Evolutionary conservation across 2,797 vertebrate genomes (phyloP).

Genomic region (Liasis olivaceus): DNA sequence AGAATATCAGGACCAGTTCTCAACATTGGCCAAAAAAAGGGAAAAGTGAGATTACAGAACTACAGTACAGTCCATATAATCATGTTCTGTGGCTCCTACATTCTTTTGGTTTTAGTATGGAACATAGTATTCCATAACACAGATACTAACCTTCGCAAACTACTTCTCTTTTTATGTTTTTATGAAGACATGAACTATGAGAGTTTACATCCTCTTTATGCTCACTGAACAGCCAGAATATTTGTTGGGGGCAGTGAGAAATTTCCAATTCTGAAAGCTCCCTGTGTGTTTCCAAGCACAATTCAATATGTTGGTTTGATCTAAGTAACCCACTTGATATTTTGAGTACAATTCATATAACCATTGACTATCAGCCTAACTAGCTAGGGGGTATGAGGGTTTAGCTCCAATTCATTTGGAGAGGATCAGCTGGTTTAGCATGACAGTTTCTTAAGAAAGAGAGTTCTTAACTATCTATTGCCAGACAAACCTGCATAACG

Average conservation of each 20-base stretch:
- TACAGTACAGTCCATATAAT: neutral
- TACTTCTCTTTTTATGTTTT: neutral
- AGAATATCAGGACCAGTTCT: neutral
- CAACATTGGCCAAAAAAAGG: neutral
- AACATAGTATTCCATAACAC: neutral
- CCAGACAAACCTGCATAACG: neutral
- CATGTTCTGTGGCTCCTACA: neutral
- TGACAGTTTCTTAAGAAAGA: neutral
- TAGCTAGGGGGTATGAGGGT: neutral
- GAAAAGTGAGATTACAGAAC: neutral
- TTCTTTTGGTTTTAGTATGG: neutral
- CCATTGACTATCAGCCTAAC: neutral
- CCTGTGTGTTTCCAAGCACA: neutral
- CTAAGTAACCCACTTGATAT: neutral
- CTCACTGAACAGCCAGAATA: neutral
- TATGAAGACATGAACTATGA: neutral
- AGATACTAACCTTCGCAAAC: neutral
- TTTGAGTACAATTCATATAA: neutral
- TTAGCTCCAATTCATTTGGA: neutral
- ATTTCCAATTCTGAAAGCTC: neutral
- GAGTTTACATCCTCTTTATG: neutral
- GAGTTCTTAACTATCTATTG: neutral
- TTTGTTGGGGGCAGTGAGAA: neutral
- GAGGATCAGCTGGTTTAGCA: neutral
- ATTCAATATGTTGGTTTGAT: neutral